phyloP scores from a whole-genome alignment of 2,888 invertebrate genomes.

The Lithodes maja region DNA sequence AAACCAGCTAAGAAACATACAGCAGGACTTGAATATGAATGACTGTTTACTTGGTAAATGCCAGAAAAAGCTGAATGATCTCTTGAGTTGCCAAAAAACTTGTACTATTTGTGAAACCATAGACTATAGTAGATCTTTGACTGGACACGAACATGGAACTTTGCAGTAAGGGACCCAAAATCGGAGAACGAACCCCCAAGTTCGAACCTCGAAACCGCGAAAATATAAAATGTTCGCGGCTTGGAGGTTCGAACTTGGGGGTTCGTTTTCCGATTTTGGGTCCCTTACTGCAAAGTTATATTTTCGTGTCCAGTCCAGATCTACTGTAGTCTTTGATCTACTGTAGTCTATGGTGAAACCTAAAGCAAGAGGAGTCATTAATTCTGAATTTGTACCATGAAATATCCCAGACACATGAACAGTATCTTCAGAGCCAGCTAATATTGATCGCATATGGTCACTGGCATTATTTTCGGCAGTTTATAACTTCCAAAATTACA shows the following conservation, averaged over 20 bases:
- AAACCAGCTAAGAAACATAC: neutral
- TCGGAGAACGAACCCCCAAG: too few species aligned
- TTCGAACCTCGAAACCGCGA: too few species aligned
- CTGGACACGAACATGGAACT: too few species aligned
- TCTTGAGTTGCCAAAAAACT: conserved; percentile 1
- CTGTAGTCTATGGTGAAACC: neutral
- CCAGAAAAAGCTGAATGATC: neutral
- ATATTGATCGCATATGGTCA: conserved; percentile 12
- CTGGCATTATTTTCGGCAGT: neutral
- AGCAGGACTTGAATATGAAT: conserved; percentile 7
- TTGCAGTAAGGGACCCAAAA: too few species aligned
- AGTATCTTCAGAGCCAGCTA: neutral
- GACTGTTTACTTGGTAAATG: conserved; percentile 2
- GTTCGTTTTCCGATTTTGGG: too few species aligned
- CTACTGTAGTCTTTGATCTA: too few species aligned
- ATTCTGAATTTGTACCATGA: neutral
- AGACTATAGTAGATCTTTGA: neutral
- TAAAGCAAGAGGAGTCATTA: neutral
- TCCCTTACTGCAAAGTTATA: too few species aligned
- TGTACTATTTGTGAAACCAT: neutral
- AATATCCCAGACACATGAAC: conserved; percentile 15
- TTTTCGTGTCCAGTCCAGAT: too few species aligned
- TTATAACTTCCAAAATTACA: conserved; percentile 7
- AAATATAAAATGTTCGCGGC: too few species aligned
- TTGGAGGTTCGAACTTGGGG: too few species aligned